Evolutionary conservation across 2,888 invertebrate species (phyloP), one percentile per base, ranked within the genome.

Genomic region (Pasiphila rectangulata): DNA sequence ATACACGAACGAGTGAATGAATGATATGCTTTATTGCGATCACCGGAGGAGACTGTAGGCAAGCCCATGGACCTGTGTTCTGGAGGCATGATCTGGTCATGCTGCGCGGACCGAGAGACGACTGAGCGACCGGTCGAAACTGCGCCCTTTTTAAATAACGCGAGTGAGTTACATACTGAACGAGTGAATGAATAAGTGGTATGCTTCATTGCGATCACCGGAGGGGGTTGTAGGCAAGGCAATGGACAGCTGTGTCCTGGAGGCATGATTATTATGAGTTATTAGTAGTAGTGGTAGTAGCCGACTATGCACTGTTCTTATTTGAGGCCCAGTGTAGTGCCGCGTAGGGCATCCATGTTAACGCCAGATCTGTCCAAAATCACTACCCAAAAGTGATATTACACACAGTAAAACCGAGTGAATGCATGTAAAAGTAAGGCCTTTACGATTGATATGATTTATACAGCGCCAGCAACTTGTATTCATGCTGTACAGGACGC

Each of bases 61-160:
- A 92, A 94, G 58, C 96, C 97, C 1, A 79, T 97, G 69, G 97
- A 97, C 80, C 90, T 97, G 0, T 97, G 97, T 77, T 96, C 95
- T 6, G 97, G 97, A 15, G 97, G 97, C 42, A 93, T 97, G 92
- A 96, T 97, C 63, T 97, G 97, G 97, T 95, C 96, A 3, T 97
- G 97, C 77, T 97, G 97, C 71, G 94, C 97, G 6, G 95, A 96
- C 74, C 90, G 92, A 56, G 93, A 95, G 9, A 79, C 72, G 66
- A 91, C 89, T 23, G 77, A 90, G 69, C 71, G 82, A 74, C 80
- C 92, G 57, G 71, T 84, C 29, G 92, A 93, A 63, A 81, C 90
- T n/a, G 93, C 92, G 15, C 89, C 89, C 0, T 89, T 94, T 10
- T 90, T 96, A 1, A 94, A 95, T 75, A 96, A 96, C 75, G 96